These are phyloP conservation scores for Staurois parvus DNA, from an alignment of 2,797 vertebrate genomes.

Conservation along the genomic window DNA sequence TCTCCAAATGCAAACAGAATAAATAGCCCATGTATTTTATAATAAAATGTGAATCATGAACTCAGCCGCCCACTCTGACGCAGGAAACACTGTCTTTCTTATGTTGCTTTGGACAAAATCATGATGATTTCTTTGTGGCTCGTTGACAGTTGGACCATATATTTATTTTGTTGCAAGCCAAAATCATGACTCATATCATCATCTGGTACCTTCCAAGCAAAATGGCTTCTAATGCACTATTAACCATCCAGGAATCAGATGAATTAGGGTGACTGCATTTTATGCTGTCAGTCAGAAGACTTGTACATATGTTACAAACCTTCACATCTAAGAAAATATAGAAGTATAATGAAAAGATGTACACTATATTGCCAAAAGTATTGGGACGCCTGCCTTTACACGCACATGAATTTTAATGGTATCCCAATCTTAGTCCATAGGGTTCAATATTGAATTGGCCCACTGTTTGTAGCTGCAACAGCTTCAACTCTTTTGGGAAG, in stretches of 20 bases:
- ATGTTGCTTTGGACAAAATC: conserved; percentile 48
- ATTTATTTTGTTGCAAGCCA: conserved; percentile 21
- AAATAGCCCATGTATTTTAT: conserved; percentile 37
- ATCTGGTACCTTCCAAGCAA: conserved; percentile 39
- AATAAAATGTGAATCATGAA: conserved; percentile 12
- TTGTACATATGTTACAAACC: not conserved
- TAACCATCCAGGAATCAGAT: not conserved
- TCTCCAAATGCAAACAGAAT: conserved; percentile 38
- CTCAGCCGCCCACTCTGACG: conserved; percentile 29
- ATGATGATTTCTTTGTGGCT: conserved; percentile 47
- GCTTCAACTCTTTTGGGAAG: no score
- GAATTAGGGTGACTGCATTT: no score
- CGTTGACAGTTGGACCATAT: conserved; percentile 39
- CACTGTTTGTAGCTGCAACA: no score
- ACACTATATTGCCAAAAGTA: no score
- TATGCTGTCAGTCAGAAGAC: no score
- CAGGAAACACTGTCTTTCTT: conserved; percentile 31
- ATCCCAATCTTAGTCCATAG: no score
- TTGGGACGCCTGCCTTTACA: no score
- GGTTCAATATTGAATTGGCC: no score
- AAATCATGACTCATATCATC: conserved; percentile 36
- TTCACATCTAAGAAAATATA: no score
- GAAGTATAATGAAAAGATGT: no score
- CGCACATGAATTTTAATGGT: no score
- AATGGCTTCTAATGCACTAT: conserved; percentile 23